phyloP scores from a whole-genome alignment of 35 echinoderm and acorn worm genomes.

The Apostichopus californicus region DNA sequence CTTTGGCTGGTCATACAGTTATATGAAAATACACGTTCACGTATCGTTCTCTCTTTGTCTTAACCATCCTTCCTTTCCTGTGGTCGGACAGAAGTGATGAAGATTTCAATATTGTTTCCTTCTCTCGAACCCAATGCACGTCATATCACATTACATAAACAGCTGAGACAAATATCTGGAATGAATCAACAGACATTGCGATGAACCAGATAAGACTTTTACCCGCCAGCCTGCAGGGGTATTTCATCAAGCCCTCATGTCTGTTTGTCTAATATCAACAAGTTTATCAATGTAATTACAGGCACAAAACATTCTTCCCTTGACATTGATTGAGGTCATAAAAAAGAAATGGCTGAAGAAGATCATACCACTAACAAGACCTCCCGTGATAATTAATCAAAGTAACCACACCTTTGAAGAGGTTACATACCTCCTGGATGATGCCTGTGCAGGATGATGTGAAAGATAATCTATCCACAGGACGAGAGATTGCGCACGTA shows the following conservation, averaged over 20 bases:
- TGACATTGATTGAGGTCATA: not conserved
- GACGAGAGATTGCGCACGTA: no score
- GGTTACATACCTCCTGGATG: not conserved
- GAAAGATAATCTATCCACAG: no score
- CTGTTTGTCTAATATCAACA: not conserved
- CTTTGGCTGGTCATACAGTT: no score
- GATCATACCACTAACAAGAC: not conserved
- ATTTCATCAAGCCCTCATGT: not conserved
- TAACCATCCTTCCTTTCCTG: no score
- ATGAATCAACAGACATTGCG: not conserved
- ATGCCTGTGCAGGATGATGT: no score
- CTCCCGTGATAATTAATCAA: not conserved
- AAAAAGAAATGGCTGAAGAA: not conserved
- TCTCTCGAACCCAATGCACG: no score
- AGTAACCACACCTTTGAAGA: not conserved
- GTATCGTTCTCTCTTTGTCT: no score
- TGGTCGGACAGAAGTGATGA: no score
- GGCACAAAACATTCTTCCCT: not conserved
- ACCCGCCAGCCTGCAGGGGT: not conserved
- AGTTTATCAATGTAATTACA: not conserved
- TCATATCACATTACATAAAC: no score
- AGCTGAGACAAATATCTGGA: not conserved
- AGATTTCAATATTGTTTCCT: no score
- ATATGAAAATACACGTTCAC: no score
- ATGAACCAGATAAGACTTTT: not conserved